Evolutionary conservation across 1,140 invertebrate genomes (phyloP).

Genomic region (Pristionchus pacificus): DNA sequence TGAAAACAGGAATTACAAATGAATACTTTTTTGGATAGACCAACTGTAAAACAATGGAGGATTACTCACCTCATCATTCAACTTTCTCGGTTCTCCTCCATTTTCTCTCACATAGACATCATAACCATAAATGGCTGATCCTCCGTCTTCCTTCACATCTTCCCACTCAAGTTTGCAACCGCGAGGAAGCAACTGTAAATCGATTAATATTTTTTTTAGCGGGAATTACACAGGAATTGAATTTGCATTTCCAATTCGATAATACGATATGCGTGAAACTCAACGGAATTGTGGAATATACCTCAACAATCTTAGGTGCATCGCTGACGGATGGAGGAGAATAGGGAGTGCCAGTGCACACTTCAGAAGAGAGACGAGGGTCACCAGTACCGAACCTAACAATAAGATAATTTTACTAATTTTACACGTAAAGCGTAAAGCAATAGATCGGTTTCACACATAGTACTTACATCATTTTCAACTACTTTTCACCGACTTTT

Average conservation of each 20-base stretch:
- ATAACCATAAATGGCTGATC: constrained; percentile 87
- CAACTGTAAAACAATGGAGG: too few relatives aligned
- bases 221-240: too few relatives aligned
- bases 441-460: too few relatives aligned
- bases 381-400: neutral
- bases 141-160: constrained; percentile 85
- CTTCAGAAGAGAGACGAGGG: constrained; percentile 2
- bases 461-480: too few relatives aligned
- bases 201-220: too few relatives aligned
- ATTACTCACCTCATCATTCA: constrained; percentile 64
- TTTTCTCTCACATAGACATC: constrained; percentile 89
- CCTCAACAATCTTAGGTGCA: constrained; percentile 35
- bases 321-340: constrained; percentile 38
- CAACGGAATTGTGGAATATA: too few relatives aligned
- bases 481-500: too few relatives aligned
- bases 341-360: constrained; percentile 48
- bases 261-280: too few relatives aligned
- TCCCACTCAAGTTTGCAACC: constrained; percentile 86
- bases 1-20: constrained; percentile 48
- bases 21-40: neutral
- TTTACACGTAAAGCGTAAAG: too few relatives aligned
- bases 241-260: too few relatives aligned
- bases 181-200: too few relatives aligned
- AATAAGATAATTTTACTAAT: neutral
- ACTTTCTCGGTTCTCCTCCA: constrained; percentile 67